Base-by-base conservation (phyloP, 2,888 invertebrate genomes). In the Lasioglossum malachurum region DNA sequence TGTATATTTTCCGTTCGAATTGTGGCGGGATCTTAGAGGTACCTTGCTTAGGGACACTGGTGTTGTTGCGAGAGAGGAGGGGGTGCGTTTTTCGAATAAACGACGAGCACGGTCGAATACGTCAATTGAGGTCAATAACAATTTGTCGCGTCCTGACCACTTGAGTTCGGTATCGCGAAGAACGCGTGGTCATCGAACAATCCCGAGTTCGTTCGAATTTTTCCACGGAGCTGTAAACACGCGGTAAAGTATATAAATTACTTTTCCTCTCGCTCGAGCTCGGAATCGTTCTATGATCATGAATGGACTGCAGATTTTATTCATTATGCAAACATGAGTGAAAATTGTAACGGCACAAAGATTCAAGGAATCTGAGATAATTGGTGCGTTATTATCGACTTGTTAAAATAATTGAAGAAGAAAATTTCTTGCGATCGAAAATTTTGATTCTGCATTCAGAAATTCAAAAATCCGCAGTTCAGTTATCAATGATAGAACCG, bases 1-100 rank as follows among this genome's bases (percentile, higher is more conserved):
- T 60, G 23, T 44, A 38, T 69, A 23, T 46, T 72, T 23, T 71
- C 60, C 16, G 27, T 53, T 72, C 49, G 16, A 41, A 49, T 49
- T 49, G 10, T 0, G 27, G 31, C 41, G 27, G 73, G 12, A 35
- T 73, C 73, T 35, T 73, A 49, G 75, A n/a, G 23, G 75, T 75
- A 75, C 75, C 75, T 75, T 38, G 53, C 35, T 74, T 31, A 75
- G 75, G 75, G 53, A 57, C 75, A 75, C 57, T 41, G 35, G 31
- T 74, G 49, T 74, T 35, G 49, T 46, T 23, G 69, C 31, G 67
- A 31, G 31, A 19, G n/a, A n/a, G 31, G 35, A 31, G 12, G 12
- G 35, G 38, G 10, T 38, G 38, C 69, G 69, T 69, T 38, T 69
- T 53, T 53, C 23, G 23, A 46, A 31, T 31, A 27, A 8, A 31